Percentiles rank a stretch among this genome's conserved stretches.
Conservation (phyloP, 2,888 invertebrate species). For the Gastracanthus pulcherrimus region DNA sequence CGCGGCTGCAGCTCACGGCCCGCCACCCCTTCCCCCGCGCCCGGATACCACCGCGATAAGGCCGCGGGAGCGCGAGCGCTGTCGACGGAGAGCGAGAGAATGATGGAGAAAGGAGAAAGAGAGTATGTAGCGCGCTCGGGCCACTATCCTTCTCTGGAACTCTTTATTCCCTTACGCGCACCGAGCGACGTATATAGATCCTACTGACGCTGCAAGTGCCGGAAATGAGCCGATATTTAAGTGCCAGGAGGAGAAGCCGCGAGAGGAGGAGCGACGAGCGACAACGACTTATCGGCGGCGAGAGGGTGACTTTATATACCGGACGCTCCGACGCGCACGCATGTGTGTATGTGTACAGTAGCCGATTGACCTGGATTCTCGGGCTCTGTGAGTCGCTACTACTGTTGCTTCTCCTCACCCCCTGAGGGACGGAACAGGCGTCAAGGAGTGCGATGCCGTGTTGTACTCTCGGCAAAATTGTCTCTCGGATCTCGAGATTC, state of each 20-base stretch:
- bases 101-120: not conserved
- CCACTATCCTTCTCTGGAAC: not conserved
- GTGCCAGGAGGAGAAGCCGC: not conserved
- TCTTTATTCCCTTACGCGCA: too few relatives aligned
- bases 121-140: not conserved
- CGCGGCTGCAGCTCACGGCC: not conserved
- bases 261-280: not conserved
- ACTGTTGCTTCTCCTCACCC: not conserved
- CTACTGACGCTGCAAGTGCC: not conserved
- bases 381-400: not conserved
- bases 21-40: too few relatives aligned
- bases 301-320: not conserved
- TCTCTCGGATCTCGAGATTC: not conserved
- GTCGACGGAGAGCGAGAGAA: not conserved
- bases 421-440: constrained; percentile 9
- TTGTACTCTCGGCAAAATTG: constrained; percentile 26
- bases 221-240: not conserved
- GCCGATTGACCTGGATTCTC: constrained; percentile 20
- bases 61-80: not conserved
- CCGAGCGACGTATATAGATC: too few relatives aligned
- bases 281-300: not conserved
- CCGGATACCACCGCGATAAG: not conserved
- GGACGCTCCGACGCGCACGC: not conserved
- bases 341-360: not conserved
- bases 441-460: constrained; percentile 26